Percentiles rank a stretch among this genome's conserved stretches.
phyloP scores from a whole-genome alignment of 2,888 invertebrate genomes.

The Drosophila anomalata region DNA sequence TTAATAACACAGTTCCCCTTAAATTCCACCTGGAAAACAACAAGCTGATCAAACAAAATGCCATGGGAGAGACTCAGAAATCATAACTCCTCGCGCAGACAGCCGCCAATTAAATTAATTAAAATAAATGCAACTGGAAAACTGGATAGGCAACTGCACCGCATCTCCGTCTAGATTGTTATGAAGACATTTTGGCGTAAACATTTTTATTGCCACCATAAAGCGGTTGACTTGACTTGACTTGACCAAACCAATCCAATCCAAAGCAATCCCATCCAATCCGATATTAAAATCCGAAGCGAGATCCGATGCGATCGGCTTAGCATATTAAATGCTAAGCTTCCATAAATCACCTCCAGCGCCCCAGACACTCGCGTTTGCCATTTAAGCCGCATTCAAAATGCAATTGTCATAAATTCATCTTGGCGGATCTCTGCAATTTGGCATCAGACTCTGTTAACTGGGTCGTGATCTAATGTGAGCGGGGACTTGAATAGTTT shows the following conservation, averaged over 20 bases:
- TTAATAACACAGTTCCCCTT: conserved; percentile 47
- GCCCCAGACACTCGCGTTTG: conserved; percentile 52
- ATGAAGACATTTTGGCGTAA: conserved; percentile 55
- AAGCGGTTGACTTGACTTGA: conserved; percentile 30
- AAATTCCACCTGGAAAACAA: neutral
- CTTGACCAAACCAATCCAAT: conserved; percentile 10
- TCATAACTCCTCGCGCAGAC: conserved; percentile 15
- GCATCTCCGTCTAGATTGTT: conserved; percentile 23
- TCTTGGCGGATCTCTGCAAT: conserved; percentile 25
- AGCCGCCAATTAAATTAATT: conserved; percentile 63
- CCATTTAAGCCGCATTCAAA: conserved; percentile 60
- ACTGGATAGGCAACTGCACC: neutral
- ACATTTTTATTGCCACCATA: conserved; percentile 65
- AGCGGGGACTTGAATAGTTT: conserved; percentile 11
- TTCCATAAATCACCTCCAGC: conserved; percentile 62
- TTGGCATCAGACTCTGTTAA: conserved; percentile 46
- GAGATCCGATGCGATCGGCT: conserved; percentile 29
- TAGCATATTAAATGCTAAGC: conserved; percentile 55
- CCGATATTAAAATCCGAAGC: neutral
- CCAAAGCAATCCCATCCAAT: neutral
- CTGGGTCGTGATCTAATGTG: conserved; percentile 66
- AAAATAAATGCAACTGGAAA: conserved; percentile 43
- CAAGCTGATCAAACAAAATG: conserved; percentile 38
- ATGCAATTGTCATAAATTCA: conserved; percentile 65
- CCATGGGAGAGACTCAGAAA: conserved; percentile 33